Conservation (phyloP, 1,140 invertebrate species). For the Drosophila sproati region DNA sequence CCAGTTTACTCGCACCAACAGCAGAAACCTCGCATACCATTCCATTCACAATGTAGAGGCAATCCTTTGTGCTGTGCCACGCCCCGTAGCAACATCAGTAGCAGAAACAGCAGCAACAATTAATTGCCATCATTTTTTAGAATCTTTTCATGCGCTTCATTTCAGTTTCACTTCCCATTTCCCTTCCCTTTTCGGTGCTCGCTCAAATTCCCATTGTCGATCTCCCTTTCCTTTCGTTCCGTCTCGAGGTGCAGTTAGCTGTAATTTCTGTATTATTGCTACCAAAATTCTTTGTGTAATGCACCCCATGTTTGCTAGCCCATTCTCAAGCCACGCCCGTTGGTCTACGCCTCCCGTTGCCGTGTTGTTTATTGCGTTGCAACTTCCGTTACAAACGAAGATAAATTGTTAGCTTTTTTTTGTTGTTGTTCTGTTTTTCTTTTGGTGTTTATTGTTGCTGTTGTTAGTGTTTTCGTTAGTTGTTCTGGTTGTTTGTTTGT, state of each 20-base stretch:
- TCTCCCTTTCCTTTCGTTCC: neutral
- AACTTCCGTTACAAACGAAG: constrained; percentile 78
- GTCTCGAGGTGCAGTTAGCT: constrained; percentile 42
- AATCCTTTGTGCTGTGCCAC: constrained; percentile 15
- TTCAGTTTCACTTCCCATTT: constrained; percentile 40
- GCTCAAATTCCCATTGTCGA: neutral
- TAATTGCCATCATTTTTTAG: constrained; percentile 70
- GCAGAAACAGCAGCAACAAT: constrained; percentile 47
- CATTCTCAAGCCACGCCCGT: constrained; percentile 24
- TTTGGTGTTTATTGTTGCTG: constrained; percentile 14
- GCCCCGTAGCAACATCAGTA: constrained; percentile 31
- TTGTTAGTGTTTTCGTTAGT: constrained; percentile 23
- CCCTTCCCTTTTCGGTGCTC: neutral
- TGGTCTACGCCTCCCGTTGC: constrained; percentile 35
- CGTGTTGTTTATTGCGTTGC: constrained; percentile 75
- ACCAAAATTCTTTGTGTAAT: constrained; percentile 55
- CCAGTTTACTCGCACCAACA: neutral
- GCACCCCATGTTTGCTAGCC: constrained; percentile 43
- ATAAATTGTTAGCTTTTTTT: constrained; percentile 68
- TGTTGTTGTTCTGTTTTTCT: constrained; percentile 5
- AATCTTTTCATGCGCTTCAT: constrained; percentile 70
- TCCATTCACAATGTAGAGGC: neutral
- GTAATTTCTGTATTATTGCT: constrained; percentile 61
- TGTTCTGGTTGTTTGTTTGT: constrained; percentile 26
- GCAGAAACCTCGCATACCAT: too few relatives aligned